Evolutionary conservation across 2,797 vertebrate genomes (phyloP).

Genomic region (Oreortyx pictus): DNA sequence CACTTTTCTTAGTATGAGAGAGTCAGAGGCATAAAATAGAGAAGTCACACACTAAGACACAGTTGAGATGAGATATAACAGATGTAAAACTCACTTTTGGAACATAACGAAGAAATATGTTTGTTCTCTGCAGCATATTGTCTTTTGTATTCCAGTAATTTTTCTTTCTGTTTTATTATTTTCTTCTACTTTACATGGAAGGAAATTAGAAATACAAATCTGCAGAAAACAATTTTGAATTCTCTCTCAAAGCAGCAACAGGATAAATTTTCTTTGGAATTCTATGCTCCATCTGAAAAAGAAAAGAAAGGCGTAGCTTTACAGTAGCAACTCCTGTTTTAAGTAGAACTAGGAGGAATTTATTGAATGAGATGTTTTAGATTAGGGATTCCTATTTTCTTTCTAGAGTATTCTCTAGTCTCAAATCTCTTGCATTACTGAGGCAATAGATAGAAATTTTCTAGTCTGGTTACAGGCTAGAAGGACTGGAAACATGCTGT

Average conservation of each 20-base stretch:
- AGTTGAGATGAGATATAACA: constrained; percentile 6
- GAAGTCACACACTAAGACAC: background rate
- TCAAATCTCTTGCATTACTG: background rate
- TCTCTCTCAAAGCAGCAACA: background rate
- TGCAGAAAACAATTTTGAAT: background rate
- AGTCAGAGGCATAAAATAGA: constrained; percentile 8
- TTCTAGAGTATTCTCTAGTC: background rate
- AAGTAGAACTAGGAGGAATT: background rate
- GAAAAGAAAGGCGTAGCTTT: background rate
- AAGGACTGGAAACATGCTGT: rapidly evolving
- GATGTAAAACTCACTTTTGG: constrained; percentile 8
- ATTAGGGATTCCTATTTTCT: background rate
- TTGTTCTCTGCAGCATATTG: constrained; percentile 12
- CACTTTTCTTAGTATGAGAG: background rate
- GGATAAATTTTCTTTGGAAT: background rate
- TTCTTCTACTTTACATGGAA: constrained; percentile 5
- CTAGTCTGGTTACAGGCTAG: background rate
- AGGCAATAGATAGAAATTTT: background rate
- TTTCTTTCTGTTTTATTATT: constrained; percentile 30
- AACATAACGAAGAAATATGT: background rate
- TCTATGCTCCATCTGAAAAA: background rate
- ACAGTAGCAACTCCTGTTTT: background rate
- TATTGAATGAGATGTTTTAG: background rate
- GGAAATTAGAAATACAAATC: background rate
- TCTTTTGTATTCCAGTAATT: constrained; percentile 18